Percentiles rank a stretch among this genome's conserved stretches.
phyloP scores from a whole-genome alignment of 2,797 vertebrate genomes.

The Tadarida brasiliensis region DNA sequence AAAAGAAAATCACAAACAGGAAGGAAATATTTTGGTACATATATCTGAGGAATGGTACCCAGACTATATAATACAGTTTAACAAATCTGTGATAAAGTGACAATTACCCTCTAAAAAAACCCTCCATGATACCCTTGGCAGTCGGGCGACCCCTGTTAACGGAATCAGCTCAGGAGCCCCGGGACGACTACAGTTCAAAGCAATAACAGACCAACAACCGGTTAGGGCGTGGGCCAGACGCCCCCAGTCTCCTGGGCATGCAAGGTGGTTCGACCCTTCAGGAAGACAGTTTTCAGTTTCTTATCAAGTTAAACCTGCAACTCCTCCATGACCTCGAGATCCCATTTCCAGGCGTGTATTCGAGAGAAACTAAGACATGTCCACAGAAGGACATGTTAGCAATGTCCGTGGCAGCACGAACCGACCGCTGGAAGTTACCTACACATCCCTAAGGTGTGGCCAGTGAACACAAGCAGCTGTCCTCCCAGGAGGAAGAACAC shows the following conservation, averaged over 20 bases:
- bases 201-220: no score
- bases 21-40: neutral
- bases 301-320: neutral
- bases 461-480: neutral
- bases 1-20: neutral
- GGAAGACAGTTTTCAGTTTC: neutral
- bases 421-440: neutral
- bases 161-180: neutral
- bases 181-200: neutral
- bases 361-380: neutral
- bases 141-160: neutral
- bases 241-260: neutral
- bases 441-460: neutral
- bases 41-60: neutral
- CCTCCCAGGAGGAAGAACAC: no score
- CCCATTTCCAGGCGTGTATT: neutral
- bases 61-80: neutral
- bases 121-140: accelerated
- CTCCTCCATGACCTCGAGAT: neutral
- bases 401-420: neutral
- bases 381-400: neutral
- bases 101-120: neutral
- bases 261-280: neutral
- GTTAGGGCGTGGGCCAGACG: no score
- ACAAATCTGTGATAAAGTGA: neutral